Conservation (phyloP, 2,113 vertebrate species). For the Podocnemis expansa region DNA sequence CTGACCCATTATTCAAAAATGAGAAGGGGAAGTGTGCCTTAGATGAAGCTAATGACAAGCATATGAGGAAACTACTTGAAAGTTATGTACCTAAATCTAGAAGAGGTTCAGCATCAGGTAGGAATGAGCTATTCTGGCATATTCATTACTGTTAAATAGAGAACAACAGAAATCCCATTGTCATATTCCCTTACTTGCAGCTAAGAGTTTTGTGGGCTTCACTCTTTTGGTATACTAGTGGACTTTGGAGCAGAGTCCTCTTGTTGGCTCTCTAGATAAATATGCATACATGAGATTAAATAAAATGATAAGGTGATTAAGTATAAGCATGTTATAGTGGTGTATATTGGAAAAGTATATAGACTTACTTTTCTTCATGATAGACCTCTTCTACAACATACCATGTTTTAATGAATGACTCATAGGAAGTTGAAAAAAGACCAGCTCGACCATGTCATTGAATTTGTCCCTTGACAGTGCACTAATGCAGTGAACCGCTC, state of each 20-base stretch:
- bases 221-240: not conserved
- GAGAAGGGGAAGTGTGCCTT: constrained; percentile 69
- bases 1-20: constrained; percentile 72
- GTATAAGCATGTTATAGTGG: not conserved
- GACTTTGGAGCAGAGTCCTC: not conserved
- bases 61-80: constrained; percentile 71
- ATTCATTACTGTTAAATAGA: not conserved
- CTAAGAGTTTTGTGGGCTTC: not conserved
- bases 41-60: constrained; percentile 61
- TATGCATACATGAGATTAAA: not conserved
- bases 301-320: not conserved
- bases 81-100: constrained; percentile 19
- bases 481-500: too few relatives aligned
- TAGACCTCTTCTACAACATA: not conserved
- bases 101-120: constrained; percentile 60
- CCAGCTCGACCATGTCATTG: too few relatives aligned
- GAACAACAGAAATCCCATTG: constrained; percentile 6
- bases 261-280: not conserved
- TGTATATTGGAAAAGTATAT: not conserved
- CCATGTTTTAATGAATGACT: not conserved
- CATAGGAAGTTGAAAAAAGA: not conserved
- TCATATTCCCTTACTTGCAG: not conserved
- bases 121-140: not conserved
- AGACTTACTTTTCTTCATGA: not conserved
- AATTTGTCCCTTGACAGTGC: too few relatives aligned